Evolutionary conservation across 2,888 invertebrate genomes (phyloP).

Genomic region (Anarsia innoxiella): DNA sequence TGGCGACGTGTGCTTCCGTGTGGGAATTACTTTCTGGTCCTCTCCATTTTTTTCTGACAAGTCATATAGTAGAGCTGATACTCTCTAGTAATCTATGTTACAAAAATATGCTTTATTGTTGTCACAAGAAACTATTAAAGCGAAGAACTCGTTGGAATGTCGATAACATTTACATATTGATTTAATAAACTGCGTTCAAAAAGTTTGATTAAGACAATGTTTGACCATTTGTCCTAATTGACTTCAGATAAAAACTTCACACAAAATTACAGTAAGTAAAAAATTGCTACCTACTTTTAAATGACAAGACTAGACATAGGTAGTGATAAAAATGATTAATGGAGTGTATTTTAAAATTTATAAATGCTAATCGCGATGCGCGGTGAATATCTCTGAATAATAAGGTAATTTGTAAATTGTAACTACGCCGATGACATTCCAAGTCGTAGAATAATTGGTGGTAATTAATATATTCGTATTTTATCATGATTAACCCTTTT

Average conservation of each 20-base stretch:
- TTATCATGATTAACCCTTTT: conserved; percentile 17
- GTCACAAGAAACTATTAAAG: too few relatives aligned
- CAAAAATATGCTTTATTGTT: too few relatives aligned
- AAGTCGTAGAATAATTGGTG: conserved; percentile 36
- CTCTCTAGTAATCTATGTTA: background rate
- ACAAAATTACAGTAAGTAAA: conserved; percentile 20
- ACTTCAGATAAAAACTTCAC: background rate
- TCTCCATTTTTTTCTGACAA: conserved; percentile 9
- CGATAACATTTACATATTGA: too few relatives aligned
- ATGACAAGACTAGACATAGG: conserved; percentile 30
- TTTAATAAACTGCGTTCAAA: too few relatives aligned
- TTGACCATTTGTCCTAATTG: too few relatives aligned
- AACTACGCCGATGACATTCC: conserved; percentile 42
- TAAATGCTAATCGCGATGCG: conserved; percentile 44
- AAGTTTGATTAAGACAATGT: too few relatives aligned
- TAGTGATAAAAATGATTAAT: conserved; percentile 54
- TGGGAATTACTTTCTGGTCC: conserved; percentile 44
- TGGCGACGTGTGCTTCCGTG: conserved; percentile 55
- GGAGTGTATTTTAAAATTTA: conserved; percentile 36
- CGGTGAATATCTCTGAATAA: conserved; percentile 42
- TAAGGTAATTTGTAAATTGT: conserved; percentile 46
- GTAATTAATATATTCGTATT: conserved; percentile 32
- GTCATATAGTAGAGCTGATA: background rate
- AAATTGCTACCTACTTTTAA: conserved; percentile 14
- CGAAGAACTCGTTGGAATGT: too few relatives aligned